Evolutionary conservation across 2,888 invertebrate genomes (phyloP).

Genomic region (Tupiocoris notatus): DNA sequence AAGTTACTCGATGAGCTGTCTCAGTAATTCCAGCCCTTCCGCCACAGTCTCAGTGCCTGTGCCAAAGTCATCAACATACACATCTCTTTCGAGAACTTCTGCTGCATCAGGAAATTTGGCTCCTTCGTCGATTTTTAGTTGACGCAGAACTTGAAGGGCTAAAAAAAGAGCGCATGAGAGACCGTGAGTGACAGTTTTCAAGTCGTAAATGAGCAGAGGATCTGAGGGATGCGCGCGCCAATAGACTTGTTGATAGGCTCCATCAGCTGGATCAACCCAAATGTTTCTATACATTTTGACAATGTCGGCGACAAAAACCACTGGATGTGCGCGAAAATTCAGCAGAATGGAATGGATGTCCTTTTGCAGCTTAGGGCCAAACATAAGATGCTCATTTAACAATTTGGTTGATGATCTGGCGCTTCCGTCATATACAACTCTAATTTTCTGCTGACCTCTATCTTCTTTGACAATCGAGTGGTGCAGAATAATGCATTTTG

Average conservation of each 20-base stretch:
- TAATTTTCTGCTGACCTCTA: background rate
- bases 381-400: slow-evolving; percentile 29
- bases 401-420: slow-evolving; percentile 24
- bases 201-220: slow-evolving; percentile 43
- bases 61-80: slow-evolving; percentile 10
- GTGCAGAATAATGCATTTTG: slow-evolving; percentile 6
- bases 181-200: slow-evolving; percentile 49
- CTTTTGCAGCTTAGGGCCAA: slow-evolving; percentile 2
- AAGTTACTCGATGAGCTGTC: background rate
- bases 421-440: slow-evolving; percentile 34
- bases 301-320: slow-evolving; percentile 50
- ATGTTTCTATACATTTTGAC: slow-evolving; percentile 42
- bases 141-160: slow-evolving; percentile 46
- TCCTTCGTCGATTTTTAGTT: slow-evolving; percentile 44
- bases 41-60: background rate
- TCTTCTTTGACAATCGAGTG: slow-evolving; percentile 26
- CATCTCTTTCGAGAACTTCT: slow-evolving; percentile 4
- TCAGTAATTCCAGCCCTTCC: background rate
- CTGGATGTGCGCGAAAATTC: slow-evolving; percentile 47
- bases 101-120: slow-evolving; percentile 42
- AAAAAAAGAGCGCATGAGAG: slow-evolving; percentile 47
- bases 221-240: slow-evolving; percentile 45
- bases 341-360: background rate
- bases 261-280: slow-evolving; percentile 28
- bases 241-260: slow-evolving; percentile 48